A percentile compares a stretch with the other conserved stretches of the same genome.
These are phyloP conservation scores for Montipora capricornis DNA, from an alignment of 64 coral and sea anemone genomes.

Conservation along the genomic window DNA sequence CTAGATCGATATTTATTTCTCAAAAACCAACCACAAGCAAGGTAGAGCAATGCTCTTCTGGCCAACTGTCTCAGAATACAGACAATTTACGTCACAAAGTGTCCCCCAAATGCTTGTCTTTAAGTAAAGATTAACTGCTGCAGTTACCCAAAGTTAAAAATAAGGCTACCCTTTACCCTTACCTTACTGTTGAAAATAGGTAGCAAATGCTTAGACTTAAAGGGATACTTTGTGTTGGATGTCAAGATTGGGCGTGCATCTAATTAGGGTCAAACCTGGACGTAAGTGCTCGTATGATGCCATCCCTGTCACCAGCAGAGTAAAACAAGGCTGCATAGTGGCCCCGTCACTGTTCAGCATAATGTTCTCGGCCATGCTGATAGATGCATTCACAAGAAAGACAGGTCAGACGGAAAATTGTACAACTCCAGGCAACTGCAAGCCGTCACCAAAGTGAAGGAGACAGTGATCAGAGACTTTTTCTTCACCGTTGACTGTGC, in stretches of 20 bases:
- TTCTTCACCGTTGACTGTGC: constrained; percentile 44
- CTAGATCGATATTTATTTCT: not conserved
- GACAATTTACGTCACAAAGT: too few species aligned
- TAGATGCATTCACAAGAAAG: not conserved
- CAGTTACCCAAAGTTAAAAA: too few species aligned
- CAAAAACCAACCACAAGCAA: not conserved
- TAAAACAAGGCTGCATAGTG: constrained; percentile 35
- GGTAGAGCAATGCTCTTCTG: not conserved
- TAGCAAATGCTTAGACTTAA: too few species aligned
- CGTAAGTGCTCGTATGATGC: not conserved
- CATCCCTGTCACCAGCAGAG: constrained; percentile 34
- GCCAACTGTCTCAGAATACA: not conserved
- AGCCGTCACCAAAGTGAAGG: not conserved
- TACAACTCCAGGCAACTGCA: constrained; percentile 16
- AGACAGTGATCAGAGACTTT: constrained; percentile 11
- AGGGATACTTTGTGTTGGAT: too few species aligned
- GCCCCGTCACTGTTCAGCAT: constrained; percentile 35
- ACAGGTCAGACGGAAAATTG: constrained; percentile 1
- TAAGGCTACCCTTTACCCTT: too few species aligned
- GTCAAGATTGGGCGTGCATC: too few species aligned
- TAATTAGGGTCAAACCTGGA: too few species aligned
- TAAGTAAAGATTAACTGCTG: too few species aligned
- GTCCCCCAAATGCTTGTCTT: not conserved
- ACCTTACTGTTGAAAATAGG: too few species aligned
- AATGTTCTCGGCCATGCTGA: constrained; percentile 24